Conservation (phyloP, 2,888 invertebrate genomes). For the Meganola albula region DNA sequence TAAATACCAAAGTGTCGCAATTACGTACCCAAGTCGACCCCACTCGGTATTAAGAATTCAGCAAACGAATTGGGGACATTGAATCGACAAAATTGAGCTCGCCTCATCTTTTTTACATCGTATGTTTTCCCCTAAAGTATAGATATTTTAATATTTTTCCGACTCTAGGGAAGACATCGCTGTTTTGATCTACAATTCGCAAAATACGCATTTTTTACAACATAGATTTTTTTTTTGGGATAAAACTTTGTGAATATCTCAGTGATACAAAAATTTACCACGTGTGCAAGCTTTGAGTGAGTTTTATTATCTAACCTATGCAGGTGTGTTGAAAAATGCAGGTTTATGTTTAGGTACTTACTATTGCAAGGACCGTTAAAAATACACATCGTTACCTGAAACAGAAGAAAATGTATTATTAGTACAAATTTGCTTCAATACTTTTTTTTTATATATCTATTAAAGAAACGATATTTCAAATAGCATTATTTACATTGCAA, state of each 20-base stretch:
- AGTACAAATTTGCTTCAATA: too few species aligned
- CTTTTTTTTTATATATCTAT: too few species aligned
- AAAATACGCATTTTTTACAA: constrained; percentile 51
- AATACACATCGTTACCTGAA: constrained; percentile 55
- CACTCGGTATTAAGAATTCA: constrained; percentile 68
- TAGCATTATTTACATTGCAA: too few species aligned
- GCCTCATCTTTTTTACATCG: constrained; percentile 66
- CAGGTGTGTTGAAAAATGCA: too few species aligned
- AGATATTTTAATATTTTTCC: constrained; percentile 65
- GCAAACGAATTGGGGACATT: constrained; percentile 71
- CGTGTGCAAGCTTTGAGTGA: constrained; percentile 43
- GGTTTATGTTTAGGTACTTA: constrained; percentile 40
- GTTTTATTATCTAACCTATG: too few species aligned
- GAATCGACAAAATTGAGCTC: constrained; percentile 71
- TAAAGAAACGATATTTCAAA: too few species aligned
- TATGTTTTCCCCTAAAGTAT: constrained; percentile 56
- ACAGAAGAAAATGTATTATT: constrained; percentile 35
- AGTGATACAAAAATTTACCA: constrained; percentile 53
- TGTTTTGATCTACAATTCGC: constrained; percentile 64
- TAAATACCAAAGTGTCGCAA: constrained; percentile 64
- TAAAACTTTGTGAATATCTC: constrained; percentile 55
- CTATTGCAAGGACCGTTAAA: constrained; percentile 29
- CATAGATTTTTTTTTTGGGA: constrained; percentile 44
- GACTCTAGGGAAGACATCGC: constrained; percentile 51
- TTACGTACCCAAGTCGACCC: constrained; percentile 54